phyloP scores from a whole-genome alignment of 1,140 invertebrate genomes.

The Trichomalopsis sarcophagae region DNA sequence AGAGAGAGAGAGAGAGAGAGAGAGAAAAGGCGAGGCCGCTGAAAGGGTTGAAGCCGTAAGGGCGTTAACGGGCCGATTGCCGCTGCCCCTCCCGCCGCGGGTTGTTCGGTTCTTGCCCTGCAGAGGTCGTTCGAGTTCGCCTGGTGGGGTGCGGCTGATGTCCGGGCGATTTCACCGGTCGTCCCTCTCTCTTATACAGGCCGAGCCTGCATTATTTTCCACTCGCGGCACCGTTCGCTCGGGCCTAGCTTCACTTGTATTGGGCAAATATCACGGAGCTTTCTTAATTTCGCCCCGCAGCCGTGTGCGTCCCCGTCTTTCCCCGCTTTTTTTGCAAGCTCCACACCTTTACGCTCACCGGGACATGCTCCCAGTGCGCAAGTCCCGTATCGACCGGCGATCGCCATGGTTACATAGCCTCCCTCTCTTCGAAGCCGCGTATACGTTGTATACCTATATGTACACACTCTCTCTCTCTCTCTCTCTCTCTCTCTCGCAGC shows the following conservation, averaged over 20 bases:
- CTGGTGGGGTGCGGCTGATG: background rate
- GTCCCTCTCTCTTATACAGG: background rate
- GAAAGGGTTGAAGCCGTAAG: conserved; percentile 19
- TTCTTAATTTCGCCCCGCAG: background rate
- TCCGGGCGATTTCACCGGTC: background rate
- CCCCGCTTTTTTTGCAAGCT: background rate
- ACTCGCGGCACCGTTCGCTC: background rate
- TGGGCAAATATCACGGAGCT: background rate
- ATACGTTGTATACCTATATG: background rate
- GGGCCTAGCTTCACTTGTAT: background rate
- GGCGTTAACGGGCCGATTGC: background rate
- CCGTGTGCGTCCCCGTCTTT: background rate
- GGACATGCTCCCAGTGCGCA: conserved; percentile 59
- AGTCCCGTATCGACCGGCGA: conserved; percentile 67
- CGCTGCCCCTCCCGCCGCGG: background rate
- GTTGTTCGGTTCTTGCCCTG: conserved; percentile 11
- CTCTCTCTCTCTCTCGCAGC: background rate
- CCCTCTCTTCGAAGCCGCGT: background rate
- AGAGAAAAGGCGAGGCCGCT: background rate
- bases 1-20: too few relatives aligned
- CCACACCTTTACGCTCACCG: conserved; percentile 32
- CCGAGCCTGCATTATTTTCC: background rate
- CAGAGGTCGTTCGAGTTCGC: background rate
- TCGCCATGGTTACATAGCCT: conserved; percentile 67
- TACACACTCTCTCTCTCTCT: background rate